Conservation (phyloP, 2,888 invertebrate genomes). For the Altica lythri region DNA sequence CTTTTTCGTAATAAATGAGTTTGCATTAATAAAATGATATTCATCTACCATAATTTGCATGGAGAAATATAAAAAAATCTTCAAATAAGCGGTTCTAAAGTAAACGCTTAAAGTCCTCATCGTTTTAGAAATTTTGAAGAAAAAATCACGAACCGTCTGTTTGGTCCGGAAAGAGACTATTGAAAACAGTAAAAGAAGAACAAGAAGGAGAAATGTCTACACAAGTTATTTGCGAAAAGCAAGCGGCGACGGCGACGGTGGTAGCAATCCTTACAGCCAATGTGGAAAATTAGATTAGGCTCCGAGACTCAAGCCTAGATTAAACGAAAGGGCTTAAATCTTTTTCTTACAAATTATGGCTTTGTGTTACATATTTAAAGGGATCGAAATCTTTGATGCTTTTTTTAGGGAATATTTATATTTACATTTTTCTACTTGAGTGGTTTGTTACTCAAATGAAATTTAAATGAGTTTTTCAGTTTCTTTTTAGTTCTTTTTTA, state of each 20-base stretch:
- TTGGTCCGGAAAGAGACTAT: conserved; percentile 7
- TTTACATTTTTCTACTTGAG: not conserved
- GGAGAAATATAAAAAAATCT: not conserved
- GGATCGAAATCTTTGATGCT: conserved; percentile 7
- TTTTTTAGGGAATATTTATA: conserved; percentile 1
- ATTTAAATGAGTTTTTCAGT: too few relatives aligned
- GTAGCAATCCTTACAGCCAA: too few relatives aligned
- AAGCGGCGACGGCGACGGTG: conserved; percentile 1
- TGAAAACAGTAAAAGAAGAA: conserved; percentile 8
- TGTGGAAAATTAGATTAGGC: conserved; percentile 17
- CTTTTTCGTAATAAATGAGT: not conserved
- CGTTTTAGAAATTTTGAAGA: conserved; percentile 1
- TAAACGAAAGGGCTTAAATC: conserved; percentile 13
- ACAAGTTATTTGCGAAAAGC: conserved; percentile 10
- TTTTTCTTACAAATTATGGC: conserved; percentile 15
- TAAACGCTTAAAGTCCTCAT: conserved; percentile 15
- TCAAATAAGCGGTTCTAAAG: too few relatives aligned
- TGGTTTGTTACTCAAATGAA: too few relatives aligned
- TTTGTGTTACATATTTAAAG: conserved; percentile 7
- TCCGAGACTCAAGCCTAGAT: conserved; percentile 2
- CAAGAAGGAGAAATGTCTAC: conserved; percentile 9
- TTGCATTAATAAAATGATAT: not conserved
- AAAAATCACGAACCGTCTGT: conserved; percentile 11
- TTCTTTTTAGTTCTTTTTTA: too few relatives aligned
- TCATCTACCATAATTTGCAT: not conserved